Evolutionary conservation across 2,888 invertebrate species (phyloP), one percentile per base, ranked within the genome.

Genomic region (Sarcophaga caerulescens): DNA sequence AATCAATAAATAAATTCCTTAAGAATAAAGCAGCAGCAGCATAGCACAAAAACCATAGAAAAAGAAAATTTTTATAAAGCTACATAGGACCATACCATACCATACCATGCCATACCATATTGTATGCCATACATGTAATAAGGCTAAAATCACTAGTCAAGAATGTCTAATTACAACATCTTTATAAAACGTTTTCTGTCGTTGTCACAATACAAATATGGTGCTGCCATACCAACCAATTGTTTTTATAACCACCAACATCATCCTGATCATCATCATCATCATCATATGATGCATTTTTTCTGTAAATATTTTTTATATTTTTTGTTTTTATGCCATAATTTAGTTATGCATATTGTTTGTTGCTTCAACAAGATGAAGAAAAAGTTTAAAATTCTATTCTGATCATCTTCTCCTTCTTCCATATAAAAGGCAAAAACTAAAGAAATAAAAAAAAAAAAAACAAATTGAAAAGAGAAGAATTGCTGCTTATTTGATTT

Each of bases 121-220:
- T 52, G 66, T 78, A 86, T 86, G 84, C 86, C 81, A 84, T 86
- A 84, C 86, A 84, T 84, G 84, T 86, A 86, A 86, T 81, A 81
- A 81, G 84, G 86, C 59, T 84, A 75, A 86, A 86, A 86, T 86
- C 86, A 86, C 86, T 84, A 84, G 84, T 86, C 86, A 86, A 84
- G 84, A 78, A 86, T 86, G 84, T 86, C 86, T 86, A 86, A 86
- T 86, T 86, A 86, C 84, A 86, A 86, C 86, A 86, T 86, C 86
- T 86, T 86, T 86, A 86, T 86, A 86, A 86, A 78, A 70, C 76
- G 62, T 84, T 86, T 81, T 76, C 35, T 35, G 74, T 81, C 75
- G 78, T 78, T 84, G 81, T 86, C 84, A 86, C 81, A 86, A 75
- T 78, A 86, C 84, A 84, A 84, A 86, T 86, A 86, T 84, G 86